A percentile compares a stretch with the other conserved stretches of the same genome.
These are phyloP conservation scores for Xyrauchen texanus DNA, from an alignment of 2,113 vertebrate species.

Conservation along the genomic window DNA sequence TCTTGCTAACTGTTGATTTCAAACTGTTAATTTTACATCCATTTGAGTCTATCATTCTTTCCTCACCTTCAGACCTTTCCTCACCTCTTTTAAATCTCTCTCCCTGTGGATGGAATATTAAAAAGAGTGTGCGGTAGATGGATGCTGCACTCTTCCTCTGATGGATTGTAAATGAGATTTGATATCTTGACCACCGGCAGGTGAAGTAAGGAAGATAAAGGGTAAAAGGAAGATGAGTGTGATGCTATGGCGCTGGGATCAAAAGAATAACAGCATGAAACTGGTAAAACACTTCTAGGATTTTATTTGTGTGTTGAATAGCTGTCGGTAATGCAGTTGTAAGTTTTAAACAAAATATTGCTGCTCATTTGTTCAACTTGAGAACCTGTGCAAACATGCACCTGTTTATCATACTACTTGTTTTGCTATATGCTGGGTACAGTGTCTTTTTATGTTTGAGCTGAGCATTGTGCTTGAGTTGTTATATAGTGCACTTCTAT, in stretches of 20 bases:
- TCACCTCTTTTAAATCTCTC: background rate
- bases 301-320: background rate
- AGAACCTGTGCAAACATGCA: no score
- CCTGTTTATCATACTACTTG: no score
- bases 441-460: no score
- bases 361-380: no score
- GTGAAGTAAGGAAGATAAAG: conserved; percentile 62
- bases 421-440: no score
- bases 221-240: conserved; percentile 77
- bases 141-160: conserved; percentile 9
- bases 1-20: background rate
- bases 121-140: background rate
- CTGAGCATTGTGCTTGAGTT: no score
- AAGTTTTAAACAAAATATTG: no score
- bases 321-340: no score
- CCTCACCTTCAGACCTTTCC: background rate
- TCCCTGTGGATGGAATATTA: conserved; percentile 13
- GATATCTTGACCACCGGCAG: conserved; percentile 61
- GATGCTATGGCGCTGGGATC: conserved; percentile 90
- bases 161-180: conserved; percentile 50
- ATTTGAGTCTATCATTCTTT: background rate
- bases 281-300: conserved; percentile 77
- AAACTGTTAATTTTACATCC: background rate
- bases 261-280: conserved; percentile 89
- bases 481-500: no score